phyloP scores from a whole-genome alignment of 1,140 invertebrate species.

The Temnothorax nylanderi region DNA sequence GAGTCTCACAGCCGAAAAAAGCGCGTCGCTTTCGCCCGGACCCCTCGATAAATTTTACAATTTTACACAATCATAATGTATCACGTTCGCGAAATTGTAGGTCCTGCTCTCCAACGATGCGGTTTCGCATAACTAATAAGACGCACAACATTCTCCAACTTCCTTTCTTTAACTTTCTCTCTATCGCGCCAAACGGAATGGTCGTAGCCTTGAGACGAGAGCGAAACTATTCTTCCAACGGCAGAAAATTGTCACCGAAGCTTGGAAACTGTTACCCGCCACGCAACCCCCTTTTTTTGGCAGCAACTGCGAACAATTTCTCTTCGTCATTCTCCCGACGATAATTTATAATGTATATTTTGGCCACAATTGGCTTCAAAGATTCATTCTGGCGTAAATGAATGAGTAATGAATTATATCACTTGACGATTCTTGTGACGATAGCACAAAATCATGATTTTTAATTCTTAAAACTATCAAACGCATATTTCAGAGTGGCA shows the following conservation, averaged over 20 bases:
- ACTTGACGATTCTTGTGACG: neutral
- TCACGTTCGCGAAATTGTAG: slow-evolving; percentile 70
- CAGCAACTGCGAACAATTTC: neutral
- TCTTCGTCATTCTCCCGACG: neutral
- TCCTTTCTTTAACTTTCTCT: slow-evolving; percentile 10
- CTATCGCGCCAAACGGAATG: slow-evolving; percentile 56
- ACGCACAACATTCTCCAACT: slow-evolving; percentile 16
- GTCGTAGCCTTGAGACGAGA: slow-evolving; percentile 32
- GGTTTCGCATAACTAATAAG: slow-evolving; percentile 18
- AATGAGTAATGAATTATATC: neutral
- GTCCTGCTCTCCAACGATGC: slow-evolving; percentile 54
- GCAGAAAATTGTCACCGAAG: neutral
- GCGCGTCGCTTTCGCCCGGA: slow-evolving; percentile 70
- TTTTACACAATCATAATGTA: slow-evolving; percentile 81
- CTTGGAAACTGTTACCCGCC: neutral
- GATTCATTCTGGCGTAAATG: neutral
- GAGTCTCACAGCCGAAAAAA: slow-evolving; percentile 37
- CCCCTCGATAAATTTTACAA: slow-evolving; percentile 81
- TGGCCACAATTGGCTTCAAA: neutral
- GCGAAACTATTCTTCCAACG: slow-evolving; percentile 6
- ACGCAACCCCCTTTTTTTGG: neutral
- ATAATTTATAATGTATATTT: neutral
- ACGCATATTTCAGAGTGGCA: neutral
- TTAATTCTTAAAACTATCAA: slow-evolving; percentile 3
- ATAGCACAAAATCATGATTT: neutral